A percentile compares a stretch with the other conserved stretches of the same genome.
phyloP scores from a whole-genome alignment of 2,888 invertebrate species.

The Dorcus hopei region DNA sequence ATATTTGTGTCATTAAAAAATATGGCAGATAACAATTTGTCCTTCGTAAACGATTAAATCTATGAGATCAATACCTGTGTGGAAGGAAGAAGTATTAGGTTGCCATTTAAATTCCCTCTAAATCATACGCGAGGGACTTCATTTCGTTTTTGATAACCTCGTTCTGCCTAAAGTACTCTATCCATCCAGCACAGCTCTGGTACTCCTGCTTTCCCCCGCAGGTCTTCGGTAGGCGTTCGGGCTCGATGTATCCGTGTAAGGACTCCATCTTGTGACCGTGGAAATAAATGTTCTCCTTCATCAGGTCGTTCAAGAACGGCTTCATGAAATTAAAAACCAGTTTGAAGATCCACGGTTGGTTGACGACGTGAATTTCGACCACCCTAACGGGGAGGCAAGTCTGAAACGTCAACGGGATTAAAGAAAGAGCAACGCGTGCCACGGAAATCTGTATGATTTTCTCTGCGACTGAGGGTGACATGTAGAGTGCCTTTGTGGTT shows the following conservation, averaged over 20 bases:
- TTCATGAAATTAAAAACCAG: not conserved
- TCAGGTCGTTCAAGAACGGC: not conserved
- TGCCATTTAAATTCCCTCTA: too few species aligned
- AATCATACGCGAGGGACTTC: slow-evolving; percentile 53
- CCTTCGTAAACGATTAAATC: too few species aligned
- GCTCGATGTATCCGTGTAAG: not conserved
- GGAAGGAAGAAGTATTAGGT: too few species aligned
- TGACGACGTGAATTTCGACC: not conserved
- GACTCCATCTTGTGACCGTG: not conserved
- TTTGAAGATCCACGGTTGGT: not conserved
- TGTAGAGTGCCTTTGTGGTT: slow-evolving; percentile 70
- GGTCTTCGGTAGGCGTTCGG: not conserved
- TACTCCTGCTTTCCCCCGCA: not conserved
- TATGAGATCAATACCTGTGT: too few species aligned
- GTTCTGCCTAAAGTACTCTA: slow-evolving; percentile 59
- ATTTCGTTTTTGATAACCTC: slow-evolving; percentile 61
- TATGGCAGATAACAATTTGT: too few species aligned
- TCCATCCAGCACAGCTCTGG: slow-evolving; percentile 65
- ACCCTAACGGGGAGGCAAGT: not conserved
- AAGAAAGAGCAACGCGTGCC: slow-evolving; percentile 49
- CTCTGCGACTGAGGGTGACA: slow-evolving; percentile 68
- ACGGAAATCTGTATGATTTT: slow-evolving; percentile 68
- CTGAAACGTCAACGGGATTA: too few species aligned
- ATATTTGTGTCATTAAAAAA: too few species aligned
- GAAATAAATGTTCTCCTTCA: not conserved